A percentile compares a stretch with the other conserved stretches of the same genome.
Conservation (phyloP, 2,797 vertebrate genomes). For the Sebastes taczanowskii region DNA sequence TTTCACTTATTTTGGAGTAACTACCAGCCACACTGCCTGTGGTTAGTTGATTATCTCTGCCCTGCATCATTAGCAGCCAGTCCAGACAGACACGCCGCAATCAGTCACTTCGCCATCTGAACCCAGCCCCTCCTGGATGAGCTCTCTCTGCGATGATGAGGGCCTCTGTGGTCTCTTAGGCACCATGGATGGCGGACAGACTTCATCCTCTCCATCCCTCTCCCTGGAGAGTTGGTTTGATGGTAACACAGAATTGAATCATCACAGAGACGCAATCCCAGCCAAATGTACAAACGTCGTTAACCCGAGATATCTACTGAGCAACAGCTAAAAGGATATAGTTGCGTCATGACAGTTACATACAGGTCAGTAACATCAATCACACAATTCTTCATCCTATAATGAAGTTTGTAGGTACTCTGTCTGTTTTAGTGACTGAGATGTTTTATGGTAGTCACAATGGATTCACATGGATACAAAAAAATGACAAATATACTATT, state of each 20-base stretch:
- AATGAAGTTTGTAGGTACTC: constrained; percentile 10
- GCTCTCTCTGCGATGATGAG: constrained; percentile 47
- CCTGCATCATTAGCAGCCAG: constrained; percentile 62
- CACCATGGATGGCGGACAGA: constrained; percentile 41
- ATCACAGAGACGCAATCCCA: constrained; percentile 52
- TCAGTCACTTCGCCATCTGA: constrained; percentile 62
- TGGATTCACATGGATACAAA: neutral
- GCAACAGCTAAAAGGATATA: constrained; percentile 27
- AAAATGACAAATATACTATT: neutral
- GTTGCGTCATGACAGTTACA: constrained; percentile 29
- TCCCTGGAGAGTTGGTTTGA: constrained; percentile 59
- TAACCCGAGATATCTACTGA: constrained; percentile 38
- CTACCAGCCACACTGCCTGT: constrained; percentile 38
- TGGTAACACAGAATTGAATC: constrained; percentile 73
- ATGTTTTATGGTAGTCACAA: neutral
- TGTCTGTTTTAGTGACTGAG: neutral
- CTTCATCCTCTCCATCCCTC: constrained; percentile 42
- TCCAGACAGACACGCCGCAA: constrained; percentile 57
- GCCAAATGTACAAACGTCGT: constrained; percentile 58
- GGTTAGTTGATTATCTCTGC: constrained; percentile 68
- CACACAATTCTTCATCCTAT: neutral
- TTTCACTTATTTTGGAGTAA: constrained; percentile 65
- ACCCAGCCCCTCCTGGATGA: constrained; percentile 40
- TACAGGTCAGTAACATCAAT: constrained; percentile 32
- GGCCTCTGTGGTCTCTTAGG: constrained; percentile 45